Conservation (phyloP, 2,888 invertebrate species). For the Branchellion lobata region DNA sequence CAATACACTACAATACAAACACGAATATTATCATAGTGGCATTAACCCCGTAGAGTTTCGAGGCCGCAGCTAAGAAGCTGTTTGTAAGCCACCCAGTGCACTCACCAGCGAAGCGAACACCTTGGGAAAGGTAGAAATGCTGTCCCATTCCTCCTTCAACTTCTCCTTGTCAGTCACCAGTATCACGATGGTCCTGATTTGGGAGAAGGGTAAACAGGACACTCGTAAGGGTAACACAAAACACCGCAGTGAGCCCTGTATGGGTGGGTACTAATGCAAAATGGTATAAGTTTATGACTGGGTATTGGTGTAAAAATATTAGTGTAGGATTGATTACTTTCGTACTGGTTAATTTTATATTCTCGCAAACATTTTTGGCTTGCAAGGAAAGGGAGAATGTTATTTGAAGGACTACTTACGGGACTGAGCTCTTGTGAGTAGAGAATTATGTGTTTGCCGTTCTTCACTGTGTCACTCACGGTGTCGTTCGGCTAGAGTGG, state of each 20-base stretch:
- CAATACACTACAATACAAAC: no score
- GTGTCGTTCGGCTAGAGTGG: not conserved
- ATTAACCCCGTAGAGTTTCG: no score
- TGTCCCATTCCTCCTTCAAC: constrained; percentile 5
- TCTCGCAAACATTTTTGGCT: no score
- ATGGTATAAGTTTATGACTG: no score
- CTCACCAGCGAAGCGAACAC: constrained; percentile 28
- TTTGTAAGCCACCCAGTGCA: not conserved
- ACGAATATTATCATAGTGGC: no score
- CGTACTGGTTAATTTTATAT: no score
- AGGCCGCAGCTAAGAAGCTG: no score
- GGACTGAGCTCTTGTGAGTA: not conserved
- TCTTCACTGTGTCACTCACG: not conserved
- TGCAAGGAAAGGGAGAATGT: no score
- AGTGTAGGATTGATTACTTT: no score
- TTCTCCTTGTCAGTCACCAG: constrained; percentile 1
- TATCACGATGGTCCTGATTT: constrained; percentile 12
- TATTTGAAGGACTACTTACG: no score
- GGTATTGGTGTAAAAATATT: no score
- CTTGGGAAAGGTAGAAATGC: constrained; percentile 20
- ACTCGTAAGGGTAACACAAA: constrained; percentile 31
- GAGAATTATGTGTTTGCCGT: not conserved
- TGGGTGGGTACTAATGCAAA: no score
- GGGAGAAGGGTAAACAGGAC: not conserved
- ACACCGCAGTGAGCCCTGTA: constrained; percentile 33